These are phyloP conservation scores for Coreoperca whiteheadi DNA, from an alignment of 2,113 vertebrate genomes.

Conservation along the genomic window DNA sequence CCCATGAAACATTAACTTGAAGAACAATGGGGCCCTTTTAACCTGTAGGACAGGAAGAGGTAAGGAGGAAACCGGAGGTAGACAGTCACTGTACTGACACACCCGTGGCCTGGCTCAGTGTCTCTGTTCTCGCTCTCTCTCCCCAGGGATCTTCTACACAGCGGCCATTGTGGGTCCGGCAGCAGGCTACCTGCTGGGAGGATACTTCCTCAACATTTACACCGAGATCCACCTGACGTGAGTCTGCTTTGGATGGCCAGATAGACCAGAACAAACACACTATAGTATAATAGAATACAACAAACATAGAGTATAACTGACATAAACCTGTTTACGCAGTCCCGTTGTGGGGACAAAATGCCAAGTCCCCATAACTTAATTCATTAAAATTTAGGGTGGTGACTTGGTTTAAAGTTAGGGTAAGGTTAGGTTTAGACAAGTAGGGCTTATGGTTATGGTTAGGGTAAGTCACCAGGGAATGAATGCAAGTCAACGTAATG, in stretches of 20 bases:
- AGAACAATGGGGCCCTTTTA: slow-evolving; percentile 63
- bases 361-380: no score
- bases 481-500: no score
- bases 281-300: slow-evolving; percentile 6
- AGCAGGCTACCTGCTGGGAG: slow-evolving; percentile 95
- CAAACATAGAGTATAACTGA: not conserved
- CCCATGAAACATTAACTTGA: slow-evolving; percentile 16
- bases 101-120: slow-evolving; percentile 35
- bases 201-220: slow-evolving; percentile 93
- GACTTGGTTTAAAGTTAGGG: no score
- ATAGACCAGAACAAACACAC: not conserved
- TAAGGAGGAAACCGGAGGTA: slow-evolving; percentile 58
- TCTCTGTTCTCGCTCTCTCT: slow-evolving; percentile 9
- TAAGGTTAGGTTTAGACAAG: no score
- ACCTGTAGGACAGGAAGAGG: slow-evolving; percentile 44
- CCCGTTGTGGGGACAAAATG: no score
- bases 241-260: slow-evolving; percentile 74
- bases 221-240: slow-evolving; percentile 89
- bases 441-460: no score
- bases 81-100: slow-evolving; percentile 41
- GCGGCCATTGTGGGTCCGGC: slow-evolving; percentile 96
- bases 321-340: no score
- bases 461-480: no score
- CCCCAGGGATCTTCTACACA: slow-evolving; percentile 93
- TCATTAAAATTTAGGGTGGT: no score